phyloP scores from a whole-genome alignment of 2,113 vertebrate species.

The Corydoras sp. region DNA sequence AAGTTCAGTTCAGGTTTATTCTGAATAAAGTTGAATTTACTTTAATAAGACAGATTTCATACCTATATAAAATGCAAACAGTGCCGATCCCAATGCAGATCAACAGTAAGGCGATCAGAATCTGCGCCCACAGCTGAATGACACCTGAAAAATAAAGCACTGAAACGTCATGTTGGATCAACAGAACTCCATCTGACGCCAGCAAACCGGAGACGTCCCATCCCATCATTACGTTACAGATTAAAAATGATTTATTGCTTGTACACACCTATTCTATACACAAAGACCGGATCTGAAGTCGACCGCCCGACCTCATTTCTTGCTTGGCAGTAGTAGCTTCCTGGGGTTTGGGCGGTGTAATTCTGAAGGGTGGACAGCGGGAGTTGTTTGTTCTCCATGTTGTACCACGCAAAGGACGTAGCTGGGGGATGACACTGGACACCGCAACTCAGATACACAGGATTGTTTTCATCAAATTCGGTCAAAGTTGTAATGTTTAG shows the following conservation, averaged over 20 bases:
- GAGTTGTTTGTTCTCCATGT: not conserved
- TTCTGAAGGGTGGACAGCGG: fast-evolving
- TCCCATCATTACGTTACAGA: no score
- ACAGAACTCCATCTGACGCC: not conserved
- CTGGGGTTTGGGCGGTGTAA: constrained; percentile 42
- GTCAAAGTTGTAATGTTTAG: constrained; percentile 12
- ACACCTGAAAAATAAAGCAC: constrained; percentile 27
- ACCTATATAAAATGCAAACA: constrained; percentile 48
- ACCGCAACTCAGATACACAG: constrained; percentile 50
- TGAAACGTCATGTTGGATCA: not conserved
- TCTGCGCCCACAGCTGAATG: not conserved
- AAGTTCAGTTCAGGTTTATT: no score
- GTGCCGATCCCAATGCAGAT: constrained; percentile 19
- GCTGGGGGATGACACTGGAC: constrained; percentile 42
- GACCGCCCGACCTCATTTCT: constrained; percentile 26
- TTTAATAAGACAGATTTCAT: not conserved
- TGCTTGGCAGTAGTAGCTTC: constrained; percentile 53
- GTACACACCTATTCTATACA: constrained; percentile 48
- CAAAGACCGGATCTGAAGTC: constrained; percentile 10
- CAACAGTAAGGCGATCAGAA: constrained; percentile 7
- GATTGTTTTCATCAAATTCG: fast-evolving
- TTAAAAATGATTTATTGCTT: not conserved
- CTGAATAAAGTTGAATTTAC: no score
- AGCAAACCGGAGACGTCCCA: no score
- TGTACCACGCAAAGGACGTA: constrained; percentile 44